A percentile compares a stretch with the other conserved stretches of the same genome.
Conservation (phyloP, 2,113 vertebrate species). For the Andinoacara biseriatus region DNA sequence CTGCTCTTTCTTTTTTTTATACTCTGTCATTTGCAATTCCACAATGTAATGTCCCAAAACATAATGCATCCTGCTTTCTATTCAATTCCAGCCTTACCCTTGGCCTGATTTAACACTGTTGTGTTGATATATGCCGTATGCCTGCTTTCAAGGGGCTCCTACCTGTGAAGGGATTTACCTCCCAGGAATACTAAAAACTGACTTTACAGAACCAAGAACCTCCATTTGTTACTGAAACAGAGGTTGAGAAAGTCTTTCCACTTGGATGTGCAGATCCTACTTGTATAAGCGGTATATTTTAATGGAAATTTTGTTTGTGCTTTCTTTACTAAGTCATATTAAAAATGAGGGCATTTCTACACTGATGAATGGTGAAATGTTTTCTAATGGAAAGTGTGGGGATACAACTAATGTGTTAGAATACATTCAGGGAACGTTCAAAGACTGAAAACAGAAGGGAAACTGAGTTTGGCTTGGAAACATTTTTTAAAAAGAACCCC, state of each 20-base stretch:
- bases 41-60: conserved; percentile 40
- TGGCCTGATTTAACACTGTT: conserved; percentile 67
- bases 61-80: conserved; percentile 54
- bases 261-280: conserved; percentile 33
- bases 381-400: too few relatives aligned
- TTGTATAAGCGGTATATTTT: not conserved
- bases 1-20: not conserved
- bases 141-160: conserved; percentile 46
- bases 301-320: not conserved
- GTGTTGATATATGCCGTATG: conserved; percentile 63
- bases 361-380: too few relatives aligned
- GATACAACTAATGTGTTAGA: too few relatives aligned
- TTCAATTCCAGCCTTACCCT: conserved; percentile 65
- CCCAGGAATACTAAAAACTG: conserved; percentile 66
- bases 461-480: too few relatives aligned
- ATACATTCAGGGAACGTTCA: too few relatives aligned
- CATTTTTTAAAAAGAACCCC: too few relatives aligned
- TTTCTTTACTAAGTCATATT: not conserved
- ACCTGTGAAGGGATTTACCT: conserved; percentile 51
- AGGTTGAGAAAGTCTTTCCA: not conserved
- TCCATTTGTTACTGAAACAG: conserved; percentile 14
- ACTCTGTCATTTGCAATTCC: conserved; percentile 53
- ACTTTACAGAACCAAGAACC: conserved; percentile 28
- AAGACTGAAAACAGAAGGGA: too few relatives aligned
- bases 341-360: rapidly evolving